Evolutionary conservation across 2,888 invertebrate genomes (phyloP).

Genomic region (Chorisops tibialis): DNA sequence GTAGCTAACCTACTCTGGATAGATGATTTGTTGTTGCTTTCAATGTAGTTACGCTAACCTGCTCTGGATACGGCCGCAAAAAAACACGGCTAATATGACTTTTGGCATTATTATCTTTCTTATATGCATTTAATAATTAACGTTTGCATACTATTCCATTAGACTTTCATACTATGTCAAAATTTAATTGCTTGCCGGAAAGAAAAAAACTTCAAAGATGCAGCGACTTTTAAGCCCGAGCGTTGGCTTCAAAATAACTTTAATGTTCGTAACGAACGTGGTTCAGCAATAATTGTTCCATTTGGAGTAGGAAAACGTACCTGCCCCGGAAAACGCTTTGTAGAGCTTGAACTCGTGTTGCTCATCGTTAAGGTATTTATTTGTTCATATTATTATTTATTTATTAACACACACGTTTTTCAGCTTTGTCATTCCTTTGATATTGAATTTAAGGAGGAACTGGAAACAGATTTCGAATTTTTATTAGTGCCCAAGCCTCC

Average conservation of each 20-base stretch:
- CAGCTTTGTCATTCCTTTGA: conserved; percentile 71
- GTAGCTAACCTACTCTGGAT: too few relatives aligned
- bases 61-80: too few relatives aligned
- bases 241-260: conserved; percentile 63
- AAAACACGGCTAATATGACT: not conserved
- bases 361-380: conserved; percentile 65
- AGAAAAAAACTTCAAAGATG: conserved; percentile 70
- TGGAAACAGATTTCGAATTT: conserved; percentile 78
- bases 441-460: conserved; percentile 63
- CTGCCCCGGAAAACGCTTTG: conserved; percentile 82
- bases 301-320: conserved; percentile 78
- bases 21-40: too few relatives aligned
- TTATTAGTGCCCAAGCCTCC: conserved; percentile 74
- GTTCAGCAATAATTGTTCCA: conserved; percentile 67
- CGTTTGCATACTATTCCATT: too few relatives aligned
- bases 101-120: not conserved
- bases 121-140: not conserved
- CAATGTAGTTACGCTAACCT: too few relatives aligned
- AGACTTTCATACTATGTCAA: conserved; percentile 77
- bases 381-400: not conserved
- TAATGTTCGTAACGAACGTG: conserved; percentile 49
- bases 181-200: conserved; percentile 77
- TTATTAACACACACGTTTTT: too few relatives aligned
- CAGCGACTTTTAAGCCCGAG: conserved; percentile 70
- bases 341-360: conserved; percentile 72